A percentile compares a stretch with the other conserved stretches of the same genome.
Evolutionary conservation across 1,140 invertebrate species (phyloP).

Genomic region (Drosophila mayri): DNA sequence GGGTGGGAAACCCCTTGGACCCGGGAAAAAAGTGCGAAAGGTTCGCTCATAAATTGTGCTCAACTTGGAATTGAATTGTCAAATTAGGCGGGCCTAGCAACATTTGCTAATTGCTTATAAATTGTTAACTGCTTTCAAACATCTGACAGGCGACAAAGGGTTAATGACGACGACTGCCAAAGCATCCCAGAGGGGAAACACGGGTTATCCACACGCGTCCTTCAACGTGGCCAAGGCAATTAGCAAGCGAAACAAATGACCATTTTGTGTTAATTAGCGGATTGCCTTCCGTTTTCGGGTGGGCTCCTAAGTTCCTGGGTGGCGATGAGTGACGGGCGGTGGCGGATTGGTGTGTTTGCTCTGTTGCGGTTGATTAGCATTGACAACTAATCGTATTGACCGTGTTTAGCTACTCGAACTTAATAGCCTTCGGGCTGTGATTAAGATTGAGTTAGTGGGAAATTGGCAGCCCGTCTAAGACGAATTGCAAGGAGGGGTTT

Average conservation of each 20-base stretch:
- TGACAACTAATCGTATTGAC: slow-evolving; percentile 55
- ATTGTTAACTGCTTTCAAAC: slow-evolving; percentile 66
- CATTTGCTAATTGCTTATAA: slow-evolving; percentile 75
- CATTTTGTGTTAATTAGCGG: slow-evolving; percentile 74
- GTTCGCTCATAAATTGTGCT: slow-evolving; percentile 40
- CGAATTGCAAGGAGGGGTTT: not conserved
- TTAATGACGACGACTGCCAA: slow-evolving; percentile 50
- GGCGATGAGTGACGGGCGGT: slow-evolving; percentile 23
- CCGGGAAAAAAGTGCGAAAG: not conserved
- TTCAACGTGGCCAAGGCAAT: slow-evolving; percentile 39
- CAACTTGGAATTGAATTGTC: slow-evolving; percentile 43
- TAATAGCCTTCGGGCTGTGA: slow-evolving; percentile 25
- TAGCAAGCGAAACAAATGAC: slow-evolving; percentile 73
- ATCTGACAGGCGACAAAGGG: slow-evolving; percentile 65
- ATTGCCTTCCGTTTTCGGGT: slow-evolving; percentile 28
- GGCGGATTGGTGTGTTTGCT: slow-evolving; percentile 19
- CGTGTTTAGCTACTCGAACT: slow-evolving; percentile 31
- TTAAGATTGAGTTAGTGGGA: slow-evolving; percentile 26
- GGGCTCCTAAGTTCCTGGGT: not conserved
- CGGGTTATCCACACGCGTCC: slow-evolving; percentile 22
- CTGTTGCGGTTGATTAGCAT: slow-evolving; percentile 40
- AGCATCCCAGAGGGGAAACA: slow-evolving; percentile 30
- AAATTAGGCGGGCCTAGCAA: slow-evolving; percentile 61
- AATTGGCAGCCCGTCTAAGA: not conserved
- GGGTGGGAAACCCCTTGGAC: slow-evolving; percentile 12